Conservation (phyloP, 2,797 vertebrate genomes). For the Dicrostonyx torquatus region DNA sequence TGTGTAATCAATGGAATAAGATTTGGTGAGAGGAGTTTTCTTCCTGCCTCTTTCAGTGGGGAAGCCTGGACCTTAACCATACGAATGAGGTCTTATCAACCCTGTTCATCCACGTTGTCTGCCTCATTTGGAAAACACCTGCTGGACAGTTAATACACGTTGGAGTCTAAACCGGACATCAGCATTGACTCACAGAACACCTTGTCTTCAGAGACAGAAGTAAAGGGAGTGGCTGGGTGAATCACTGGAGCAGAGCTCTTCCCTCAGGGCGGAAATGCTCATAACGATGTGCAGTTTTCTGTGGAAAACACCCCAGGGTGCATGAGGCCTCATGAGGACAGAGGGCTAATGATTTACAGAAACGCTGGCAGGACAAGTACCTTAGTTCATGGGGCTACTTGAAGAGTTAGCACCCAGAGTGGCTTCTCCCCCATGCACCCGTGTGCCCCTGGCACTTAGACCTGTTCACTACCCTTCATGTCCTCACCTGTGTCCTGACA, state of each 20-base stretch:
- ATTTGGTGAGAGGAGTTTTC: background rate
- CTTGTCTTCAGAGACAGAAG: background rate
- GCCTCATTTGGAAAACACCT: background rate
- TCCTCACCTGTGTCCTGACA: background rate
- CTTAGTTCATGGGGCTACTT: background rate
- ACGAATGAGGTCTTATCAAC: background rate
- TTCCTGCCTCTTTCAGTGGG: background rate
- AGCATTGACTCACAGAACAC: background rate
- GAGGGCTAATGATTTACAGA: background rate
- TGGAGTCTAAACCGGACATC: background rate
- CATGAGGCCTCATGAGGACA: background rate
- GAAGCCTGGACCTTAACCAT: background rate
- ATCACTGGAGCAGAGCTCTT: background rate
- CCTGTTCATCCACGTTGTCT: background rate
- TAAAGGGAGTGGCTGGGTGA: background rate
- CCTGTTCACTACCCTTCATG: background rate
- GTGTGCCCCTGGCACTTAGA: background rate
- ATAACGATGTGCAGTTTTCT: background rate
- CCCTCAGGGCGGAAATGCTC: background rate
- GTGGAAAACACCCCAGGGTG: background rate
- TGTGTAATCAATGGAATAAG: slow-evolving; percentile 10
- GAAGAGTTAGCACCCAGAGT: background rate
- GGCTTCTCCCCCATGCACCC: background rate
- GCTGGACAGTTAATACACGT: background rate
- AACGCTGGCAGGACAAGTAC: background rate